phyloP scores from a whole-genome alignment of 2,888 invertebrate genomes.

The Congeria kusceri region DNA sequence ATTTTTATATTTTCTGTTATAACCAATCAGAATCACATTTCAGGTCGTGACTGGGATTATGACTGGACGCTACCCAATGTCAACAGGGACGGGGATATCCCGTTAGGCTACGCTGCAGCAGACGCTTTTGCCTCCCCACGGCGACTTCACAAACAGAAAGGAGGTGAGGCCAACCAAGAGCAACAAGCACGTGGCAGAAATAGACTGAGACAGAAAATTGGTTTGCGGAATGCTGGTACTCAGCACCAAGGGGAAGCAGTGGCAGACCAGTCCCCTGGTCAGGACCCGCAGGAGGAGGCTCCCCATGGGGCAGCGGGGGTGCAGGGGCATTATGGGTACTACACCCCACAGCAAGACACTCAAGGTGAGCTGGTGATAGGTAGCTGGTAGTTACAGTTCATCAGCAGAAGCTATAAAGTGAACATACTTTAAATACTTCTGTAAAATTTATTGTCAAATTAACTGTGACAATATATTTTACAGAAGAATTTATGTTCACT shows the following conservation, averaged over 20 bases:
- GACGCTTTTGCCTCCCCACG: conserved; percentile 71
- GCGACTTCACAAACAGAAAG: conserved; percentile 25
- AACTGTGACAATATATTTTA: too few relatives aligned
- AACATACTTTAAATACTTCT: too few relatives aligned
- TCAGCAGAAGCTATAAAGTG: too few relatives aligned
- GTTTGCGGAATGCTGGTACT: conserved; percentile 46
- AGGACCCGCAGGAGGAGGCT: conserved; percentile 34
- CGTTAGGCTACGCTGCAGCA: conserved; percentile 79
- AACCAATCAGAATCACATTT: too few relatives aligned
- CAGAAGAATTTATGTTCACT: too few relatives aligned
- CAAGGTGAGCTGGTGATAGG: too few relatives aligned
- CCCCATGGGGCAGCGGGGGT: conserved; percentile 41
- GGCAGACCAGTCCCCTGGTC: conserved; percentile 67
- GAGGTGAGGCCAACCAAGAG: conserved; percentile 27
- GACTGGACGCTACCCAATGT: conserved; percentile 75
- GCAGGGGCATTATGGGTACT: conserved; percentile 65
- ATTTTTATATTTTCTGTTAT: too few relatives aligned
- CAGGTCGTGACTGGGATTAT: conserved; percentile 74
- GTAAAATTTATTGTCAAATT: too few relatives aligned
- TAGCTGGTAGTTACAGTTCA: too few relatives aligned
- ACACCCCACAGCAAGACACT: conserved; percentile 38
- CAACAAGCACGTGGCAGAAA: conserved; percentile 43
- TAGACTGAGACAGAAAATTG: conserved; percentile 38
- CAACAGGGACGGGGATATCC: conserved; percentile 73
- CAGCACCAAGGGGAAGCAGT: conserved; percentile 67